phyloP scores from a whole-genome alignment of 2,888 invertebrate species.

The Liodrosophila aerea region DNA sequence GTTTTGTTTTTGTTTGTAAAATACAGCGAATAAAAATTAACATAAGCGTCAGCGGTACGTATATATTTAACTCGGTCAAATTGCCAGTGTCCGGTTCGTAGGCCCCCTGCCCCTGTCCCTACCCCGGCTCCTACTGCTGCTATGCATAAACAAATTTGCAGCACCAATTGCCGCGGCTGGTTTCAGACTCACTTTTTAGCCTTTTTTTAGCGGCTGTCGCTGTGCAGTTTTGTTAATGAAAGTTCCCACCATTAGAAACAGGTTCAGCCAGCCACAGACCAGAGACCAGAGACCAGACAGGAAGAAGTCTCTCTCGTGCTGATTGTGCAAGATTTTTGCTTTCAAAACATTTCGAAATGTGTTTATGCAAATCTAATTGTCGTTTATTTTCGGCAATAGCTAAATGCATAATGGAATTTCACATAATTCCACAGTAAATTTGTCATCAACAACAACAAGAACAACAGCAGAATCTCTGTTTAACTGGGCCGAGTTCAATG shows the following conservation, averaged over 20 bases:
- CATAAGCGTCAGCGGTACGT: slow-evolving; percentile 73
- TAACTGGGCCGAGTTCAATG: slow-evolving; percentile 58
- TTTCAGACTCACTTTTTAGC: slow-evolving; percentile 37
- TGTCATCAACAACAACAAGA: slow-evolving; percentile 19
- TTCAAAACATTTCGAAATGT: slow-evolving; percentile 47
- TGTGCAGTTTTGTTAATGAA: slow-evolving; percentile 65
- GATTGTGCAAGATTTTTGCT: slow-evolving; percentile 55
- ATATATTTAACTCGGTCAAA: slow-evolving; percentile 73
- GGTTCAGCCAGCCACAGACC: slow-evolving; percentile 40
- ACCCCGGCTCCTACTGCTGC: slow-evolving; percentile 21
- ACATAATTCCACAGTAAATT: slow-evolving; percentile 18
- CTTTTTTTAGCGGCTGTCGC: slow-evolving; percentile 14
- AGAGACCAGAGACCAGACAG: slow-evolving; percentile 28
- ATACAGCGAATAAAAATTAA: slow-evolving; percentile 61
- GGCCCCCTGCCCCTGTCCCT: slow-evolving; percentile 1
- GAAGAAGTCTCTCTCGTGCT: slow-evolving; percentile 52
- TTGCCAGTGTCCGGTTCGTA: slow-evolving; percentile 68
- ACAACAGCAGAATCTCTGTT: slow-evolving; percentile 26
- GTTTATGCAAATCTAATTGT: slow-evolving; percentile 56
- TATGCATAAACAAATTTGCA: slow-evolving; percentile 73
- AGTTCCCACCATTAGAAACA: slow-evolving; percentile 76
- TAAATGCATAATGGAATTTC: too few relatives aligned
- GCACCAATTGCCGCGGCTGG: slow-evolving; percentile 69
- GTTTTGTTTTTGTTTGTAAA: slow-evolving; percentile 23
- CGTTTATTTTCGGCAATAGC: neutral